phyloP scores from a whole-genome alignment of 2,888 invertebrate species.

The Epirrita christyi region DNA sequence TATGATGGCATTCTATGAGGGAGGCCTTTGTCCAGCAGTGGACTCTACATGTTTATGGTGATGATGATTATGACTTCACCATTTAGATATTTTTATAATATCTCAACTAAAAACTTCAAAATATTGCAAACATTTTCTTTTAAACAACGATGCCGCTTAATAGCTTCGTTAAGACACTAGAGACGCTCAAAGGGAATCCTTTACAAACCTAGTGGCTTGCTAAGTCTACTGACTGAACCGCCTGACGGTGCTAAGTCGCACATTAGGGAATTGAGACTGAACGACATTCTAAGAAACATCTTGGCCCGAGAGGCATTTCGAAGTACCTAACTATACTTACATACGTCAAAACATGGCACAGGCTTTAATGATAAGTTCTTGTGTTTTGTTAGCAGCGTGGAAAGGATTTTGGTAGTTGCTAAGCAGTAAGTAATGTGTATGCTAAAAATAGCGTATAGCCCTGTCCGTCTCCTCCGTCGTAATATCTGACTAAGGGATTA shows the following conservation, averaged over 20 bases:
- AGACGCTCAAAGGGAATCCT: slow-evolving; percentile 21
- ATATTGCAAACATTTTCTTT: not conserved
- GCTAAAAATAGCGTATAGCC: no score
- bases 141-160: slow-evolving; percentile 2
- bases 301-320: slow-evolving; percentile 15
- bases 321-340: not conserved
- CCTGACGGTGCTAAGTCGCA: slow-evolving; percentile 28
- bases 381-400: no score
- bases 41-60: no score
- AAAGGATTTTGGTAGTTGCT: no score
- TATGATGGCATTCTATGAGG: no score
- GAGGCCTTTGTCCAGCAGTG: no score
- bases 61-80: no score
- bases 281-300: slow-evolving; percentile 13
- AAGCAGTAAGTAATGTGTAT: no score
- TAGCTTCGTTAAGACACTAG: slow-evolving; percentile 20
- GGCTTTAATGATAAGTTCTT: no score
- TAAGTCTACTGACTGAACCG: slow-evolving; percentile 9
- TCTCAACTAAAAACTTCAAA: not conserved
- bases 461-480: no score
- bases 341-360: not conserved
- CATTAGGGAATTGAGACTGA: slow-evolving; percentile 24
- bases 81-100: not conserved
- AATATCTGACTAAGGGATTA: no score
- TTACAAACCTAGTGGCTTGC: slow-evolving; percentile 22